Percentiles rank a stretch among this genome's conserved stretches.
These are phyloP conservation scores for Malurus elegans DNA, from an alignment of 2,113 vertebrate species.

Conservation along the genomic window DNA sequence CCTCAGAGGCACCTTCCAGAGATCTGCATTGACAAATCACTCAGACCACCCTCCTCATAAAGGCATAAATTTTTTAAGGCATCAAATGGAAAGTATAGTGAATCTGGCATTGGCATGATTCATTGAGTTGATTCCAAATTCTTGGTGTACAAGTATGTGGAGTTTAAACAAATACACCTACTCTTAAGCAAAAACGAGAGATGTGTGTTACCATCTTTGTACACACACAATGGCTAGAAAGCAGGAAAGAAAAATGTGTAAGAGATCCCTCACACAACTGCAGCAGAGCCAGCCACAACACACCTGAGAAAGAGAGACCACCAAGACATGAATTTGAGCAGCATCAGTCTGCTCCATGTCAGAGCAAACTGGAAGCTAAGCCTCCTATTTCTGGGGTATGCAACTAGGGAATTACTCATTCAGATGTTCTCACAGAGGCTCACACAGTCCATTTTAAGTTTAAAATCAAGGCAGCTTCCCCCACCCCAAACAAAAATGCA, in stretches of 20 bases:
- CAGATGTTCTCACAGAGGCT: background rate
- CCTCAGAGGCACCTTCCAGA: background rate
- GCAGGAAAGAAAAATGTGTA: background rate
- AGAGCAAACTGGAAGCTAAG: background rate
- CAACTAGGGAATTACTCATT: background rate
- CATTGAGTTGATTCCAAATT: background rate
- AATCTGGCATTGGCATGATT: background rate
- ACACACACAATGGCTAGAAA: background rate
- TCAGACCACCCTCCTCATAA: background rate
- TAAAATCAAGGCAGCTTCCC: background rate
- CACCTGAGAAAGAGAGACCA: background rate
- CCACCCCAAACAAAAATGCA: background rate
- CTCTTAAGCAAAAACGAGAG: background rate
- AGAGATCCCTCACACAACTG: background rate
- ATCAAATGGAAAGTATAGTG: background rate
- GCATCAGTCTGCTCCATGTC: background rate
- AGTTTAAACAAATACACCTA: background rate
- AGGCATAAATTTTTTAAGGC: background rate
- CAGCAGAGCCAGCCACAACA: background rate
- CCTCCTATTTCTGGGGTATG: background rate
- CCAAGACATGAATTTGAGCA: background rate
- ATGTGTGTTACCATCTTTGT: background rate
- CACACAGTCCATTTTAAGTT: background rate
- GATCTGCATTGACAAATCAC: background rate
- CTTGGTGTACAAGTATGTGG: background rate